Evolutionary conservation across 2,888 invertebrate species (phyloP).

Genomic region (Prionchulus punctatus): DNA sequence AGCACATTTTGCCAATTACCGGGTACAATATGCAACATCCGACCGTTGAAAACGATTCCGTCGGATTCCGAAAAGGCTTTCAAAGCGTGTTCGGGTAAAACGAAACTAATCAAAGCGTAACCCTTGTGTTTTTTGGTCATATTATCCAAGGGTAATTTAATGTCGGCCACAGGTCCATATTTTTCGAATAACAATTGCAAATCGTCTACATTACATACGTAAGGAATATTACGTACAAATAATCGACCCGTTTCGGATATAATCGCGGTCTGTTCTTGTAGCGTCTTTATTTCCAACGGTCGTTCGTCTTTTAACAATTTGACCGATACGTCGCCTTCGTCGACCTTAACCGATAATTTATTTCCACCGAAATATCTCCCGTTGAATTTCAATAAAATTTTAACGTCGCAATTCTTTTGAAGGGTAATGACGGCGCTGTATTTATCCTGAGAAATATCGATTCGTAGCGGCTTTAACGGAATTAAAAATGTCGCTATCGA

Average conservation of each 20-base stretch:
- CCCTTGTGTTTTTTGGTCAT: conserved; percentile 67
- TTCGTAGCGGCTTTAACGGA: conserved; percentile 23
- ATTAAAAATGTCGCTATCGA: conserved; percentile 22
- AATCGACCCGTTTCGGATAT: conserved; percentile 58
- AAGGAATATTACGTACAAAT: conserved; percentile 76
- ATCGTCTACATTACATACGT: conserved; percentile 66
- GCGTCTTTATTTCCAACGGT: conserved; percentile 7
- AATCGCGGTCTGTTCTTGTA: conserved; percentile 15
- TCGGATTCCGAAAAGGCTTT: conserved; percentile 71
- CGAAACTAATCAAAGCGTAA: conserved; percentile 73
- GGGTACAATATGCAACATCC: conserved; percentile 63
- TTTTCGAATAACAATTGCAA: conserved; percentile 59
- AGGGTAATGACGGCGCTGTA: conserved; percentile 20
- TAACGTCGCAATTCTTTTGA: conserved; percentile 21
- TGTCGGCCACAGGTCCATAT: conserved; percentile 60
- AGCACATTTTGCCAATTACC: conserved; percentile 28
- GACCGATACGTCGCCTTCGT: not conserved
- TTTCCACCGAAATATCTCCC: conserved; percentile 24
- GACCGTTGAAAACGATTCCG: conserved; percentile 61
- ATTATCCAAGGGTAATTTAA: conserved; percentile 71
- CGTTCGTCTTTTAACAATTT: not conserved
- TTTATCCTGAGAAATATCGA: not conserved
- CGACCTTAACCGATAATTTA: conserved; percentile 14
- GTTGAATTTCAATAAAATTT: conserved; percentile 19
- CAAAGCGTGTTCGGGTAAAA: conserved; percentile 87